A percentile compares a stretch with the other conserved stretches of the same genome.
These are phyloP conservation scores for Apis florea DNA, from an alignment of 1,140 invertebrate species.

Conservation along the genomic window DNA sequence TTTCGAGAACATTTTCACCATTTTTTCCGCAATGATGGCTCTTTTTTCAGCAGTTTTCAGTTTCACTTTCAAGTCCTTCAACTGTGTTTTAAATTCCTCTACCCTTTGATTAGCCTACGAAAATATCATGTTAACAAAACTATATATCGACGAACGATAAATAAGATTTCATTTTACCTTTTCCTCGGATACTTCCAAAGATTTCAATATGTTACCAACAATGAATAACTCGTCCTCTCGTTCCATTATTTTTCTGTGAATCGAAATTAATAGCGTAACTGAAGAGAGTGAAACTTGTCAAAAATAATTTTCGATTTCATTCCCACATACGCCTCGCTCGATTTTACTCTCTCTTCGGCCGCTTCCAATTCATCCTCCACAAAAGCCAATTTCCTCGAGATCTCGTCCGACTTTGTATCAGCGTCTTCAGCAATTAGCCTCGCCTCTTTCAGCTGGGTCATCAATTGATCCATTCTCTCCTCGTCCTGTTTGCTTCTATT, in stretches of 20 bases:
- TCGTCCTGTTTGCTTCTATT: conserved; percentile 88
- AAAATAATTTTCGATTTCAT: neutral
- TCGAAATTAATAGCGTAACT: neutral
- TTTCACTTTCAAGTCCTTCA: conserved; percentile 87
- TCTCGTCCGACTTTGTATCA: conserved; percentile 91
- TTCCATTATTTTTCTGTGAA: conserved; percentile 96
- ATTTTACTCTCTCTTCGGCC: conserved; percentile 92
- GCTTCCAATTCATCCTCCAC: conserved; percentile 93
- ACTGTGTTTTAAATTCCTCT: conserved; percentile 90
- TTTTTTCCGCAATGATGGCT: conserved; percentile 90
- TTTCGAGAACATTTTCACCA: conserved; percentile 91
- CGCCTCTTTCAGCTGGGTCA: conserved; percentile 87
- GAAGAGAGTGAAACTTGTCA: neutral
- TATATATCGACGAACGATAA: neutral
- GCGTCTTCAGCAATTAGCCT: conserved; percentile 89
- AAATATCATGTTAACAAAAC: neutral
- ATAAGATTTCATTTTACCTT: conserved; percentile 89
- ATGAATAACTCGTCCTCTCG: conserved; percentile 99
- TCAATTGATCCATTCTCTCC: conserved; percentile 87
- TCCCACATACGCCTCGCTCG: conserved; percentile 87
- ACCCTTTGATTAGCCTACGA: conserved; percentile 89
- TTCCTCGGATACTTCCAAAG: conserved; percentile 98
- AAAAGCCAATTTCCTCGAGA: conserved; percentile 92
- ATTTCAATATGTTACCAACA: conserved; percentile 99
- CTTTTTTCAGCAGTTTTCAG: conserved; percentile 91